Evolutionary conservation across 2,113 vertebrate genomes (phyloP), one percentile per base, ranked within the genome.

Genomic region (Oryctolagus cuniculus): DNA sequence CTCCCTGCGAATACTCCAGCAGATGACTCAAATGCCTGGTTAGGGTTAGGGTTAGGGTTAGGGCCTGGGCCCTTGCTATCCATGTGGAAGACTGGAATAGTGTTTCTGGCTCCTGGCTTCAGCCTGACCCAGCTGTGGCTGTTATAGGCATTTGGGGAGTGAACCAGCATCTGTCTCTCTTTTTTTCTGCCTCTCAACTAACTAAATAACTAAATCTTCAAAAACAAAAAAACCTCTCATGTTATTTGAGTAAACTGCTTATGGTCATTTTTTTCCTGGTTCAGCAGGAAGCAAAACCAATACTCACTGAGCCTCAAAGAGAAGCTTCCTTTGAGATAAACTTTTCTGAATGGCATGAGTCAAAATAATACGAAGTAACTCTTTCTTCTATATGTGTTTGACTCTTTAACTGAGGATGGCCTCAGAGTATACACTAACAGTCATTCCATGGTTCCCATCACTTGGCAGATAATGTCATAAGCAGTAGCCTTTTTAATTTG

Each of bases 271-370:
- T 31, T 70, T 63, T 67, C 44, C 19, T 79, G 27, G 64, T 80
- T 94, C 44, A 90, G 83, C 74, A 96, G 36, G n/a, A 92, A 85
- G 83, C 89, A 90, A 92, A 94, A 86, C 2, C 63, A 84, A 53
- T 44, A 95, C 12, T 75, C n/a, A 81, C 15, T 19, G 51, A 67
- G 21, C 25, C 29, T 91, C n/a, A 61, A 53, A 87, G 89, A 89
- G 67, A 75, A 25, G 44, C 44, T 53, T 93, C 31, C 31, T 87
- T 51, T 49, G 49, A 92, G 58, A 61, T 51, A 74, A 90, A 72
- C 27, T 36, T 83, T 90, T 92, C 77, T 91, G 49, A 93, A 44
- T 13, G 24, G 79, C 17, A 36, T 34, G 13, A 78, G 64, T 36
- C 19, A 49, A 92, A 31, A 19, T 49, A 92, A 92, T 29, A 89